phyloP scores from a whole-genome alignment of 2,113 vertebrate genomes.

The Butorides virescens region DNA sequence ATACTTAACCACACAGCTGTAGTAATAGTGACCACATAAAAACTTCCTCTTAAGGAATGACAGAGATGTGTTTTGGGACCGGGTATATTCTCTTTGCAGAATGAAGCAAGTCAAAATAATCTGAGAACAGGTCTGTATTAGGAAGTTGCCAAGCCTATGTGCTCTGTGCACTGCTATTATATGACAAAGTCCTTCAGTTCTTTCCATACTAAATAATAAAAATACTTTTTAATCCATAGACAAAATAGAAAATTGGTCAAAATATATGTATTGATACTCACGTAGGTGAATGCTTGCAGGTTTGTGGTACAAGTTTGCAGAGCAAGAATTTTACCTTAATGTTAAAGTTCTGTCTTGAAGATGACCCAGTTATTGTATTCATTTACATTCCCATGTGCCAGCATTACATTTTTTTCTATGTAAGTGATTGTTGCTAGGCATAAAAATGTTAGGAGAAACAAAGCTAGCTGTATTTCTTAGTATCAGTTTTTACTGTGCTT shows the following conservation, averaged over 20 bases:
- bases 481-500: not conserved
- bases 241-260: not conserved
- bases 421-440: not conserved
- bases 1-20: not conserved
- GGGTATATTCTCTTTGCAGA: not conserved
- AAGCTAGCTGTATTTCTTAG: not conserved
- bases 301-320: not conserved
- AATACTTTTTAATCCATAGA: not conserved
- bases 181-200: not conserved
- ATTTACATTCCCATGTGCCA: not conserved
- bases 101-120: not conserved
- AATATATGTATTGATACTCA: not conserved
- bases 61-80: not conserved
- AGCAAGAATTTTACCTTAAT: not conserved
- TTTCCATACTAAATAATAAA: not conserved
- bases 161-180: not conserved
- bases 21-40: not conserved
- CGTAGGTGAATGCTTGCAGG: not conserved
- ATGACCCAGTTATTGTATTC: not conserved
- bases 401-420: not conserved
- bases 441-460: not conserved
- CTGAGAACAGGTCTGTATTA: not conserved
- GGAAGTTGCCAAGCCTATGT: not conserved
- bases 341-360: not conserved
- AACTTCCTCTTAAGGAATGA: not conserved